These are phyloP conservation scores for Epinotia bilunana DNA, from an alignment of 2,888 invertebrate species.

Conservation along the genomic window DNA sequence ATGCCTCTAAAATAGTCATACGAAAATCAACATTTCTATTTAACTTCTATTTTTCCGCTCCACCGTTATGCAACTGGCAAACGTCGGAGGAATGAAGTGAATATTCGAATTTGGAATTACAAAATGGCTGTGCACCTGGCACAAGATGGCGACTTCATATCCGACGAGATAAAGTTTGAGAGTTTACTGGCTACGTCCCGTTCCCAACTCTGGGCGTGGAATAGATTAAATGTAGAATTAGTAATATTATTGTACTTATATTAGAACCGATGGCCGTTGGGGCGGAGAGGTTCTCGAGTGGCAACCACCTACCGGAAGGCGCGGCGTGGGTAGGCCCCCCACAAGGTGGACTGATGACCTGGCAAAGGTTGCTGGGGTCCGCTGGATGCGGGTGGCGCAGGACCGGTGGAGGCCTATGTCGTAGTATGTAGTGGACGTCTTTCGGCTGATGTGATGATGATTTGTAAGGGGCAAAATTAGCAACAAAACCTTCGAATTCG, in stretches of 20 bases:
- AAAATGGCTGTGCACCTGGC: constrained; percentile 42
- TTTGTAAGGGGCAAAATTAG: not conserved
- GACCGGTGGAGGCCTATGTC: too few species aligned
- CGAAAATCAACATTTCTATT: not conserved
- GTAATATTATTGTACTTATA: constrained; percentile 2
- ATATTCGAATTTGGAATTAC: constrained; percentile 41
- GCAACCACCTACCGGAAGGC: too few species aligned
- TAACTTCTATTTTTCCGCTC: not conserved
- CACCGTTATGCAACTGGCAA: constrained; percentile 16
- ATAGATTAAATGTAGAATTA: constrained; percentile 1
- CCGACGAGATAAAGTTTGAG: constrained; percentile 34
- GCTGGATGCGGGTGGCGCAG: too few species aligned
- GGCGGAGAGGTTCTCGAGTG: too few species aligned
- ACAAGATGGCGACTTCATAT: constrained; percentile 41
- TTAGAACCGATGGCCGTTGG: too few species aligned
- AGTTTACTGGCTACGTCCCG: constrained; percentile 20
- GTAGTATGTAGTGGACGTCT: too few species aligned
- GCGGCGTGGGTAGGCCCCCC: too few species aligned
- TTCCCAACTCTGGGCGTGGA: not conserved
- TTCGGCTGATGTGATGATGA: too few species aligned
- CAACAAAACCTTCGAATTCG: too few species aligned
- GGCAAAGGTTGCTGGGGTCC: too few species aligned
- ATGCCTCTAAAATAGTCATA: too few species aligned
- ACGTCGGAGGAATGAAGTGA: constrained; percentile 29
- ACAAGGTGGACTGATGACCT: too few species aligned